Base-by-base conservation (phyloP, 2,113 vertebrate genomes). In the Chroicocephalus ridibundus region DNA sequence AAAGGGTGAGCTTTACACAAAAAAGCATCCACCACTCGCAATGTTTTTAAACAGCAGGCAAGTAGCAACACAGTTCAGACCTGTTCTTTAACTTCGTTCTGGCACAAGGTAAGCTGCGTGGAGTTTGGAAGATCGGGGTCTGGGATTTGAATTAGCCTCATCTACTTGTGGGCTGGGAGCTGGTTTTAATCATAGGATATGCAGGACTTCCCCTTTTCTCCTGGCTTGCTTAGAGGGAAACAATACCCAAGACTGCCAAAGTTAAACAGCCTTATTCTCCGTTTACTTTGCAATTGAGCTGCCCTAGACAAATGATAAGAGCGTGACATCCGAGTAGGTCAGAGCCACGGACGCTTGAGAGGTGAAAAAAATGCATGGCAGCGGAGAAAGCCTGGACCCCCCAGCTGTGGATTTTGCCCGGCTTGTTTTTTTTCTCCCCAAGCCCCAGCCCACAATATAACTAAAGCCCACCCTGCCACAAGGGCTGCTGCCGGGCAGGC, bases 111-210 rank as follows among this genome's bases (percentile, higher is more conserved):
- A 70, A 71, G 19, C 52, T 51, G 29, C 1, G 0, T 57, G n/a
- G 20, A 31, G 22, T 75, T 72, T n/a, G 26, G 36, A 90, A 90
- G 64, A 60, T 60, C 21, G 55, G 55, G 66, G 58, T 22, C 70
- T 87, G 49, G 58, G 58, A 82, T 93, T 62, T 82, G 49, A 94
- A 66, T 82, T 61, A 68, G 31, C 42, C 27, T 85, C 32, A 68
- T 77, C 58, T 79, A 3, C 26, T 31, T 49, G 61, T 3, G 15
- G 24, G 9, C 27, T 87, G 64, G 51, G 38, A 95, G 68, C 34
- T 84, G 82, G 44, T 81, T 95, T 86, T 88, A 65, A 51, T 55
- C 22, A 68, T 2, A 89, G 70, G 42, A 78, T 62, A 78, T 38
- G 27, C 21, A 74, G 61, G 57, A 69, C 64, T 85, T 75, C 34